Evolutionary conservation across 2,113 vertebrate genomes (phyloP).

Genomic region (Channa maculata): DNA sequence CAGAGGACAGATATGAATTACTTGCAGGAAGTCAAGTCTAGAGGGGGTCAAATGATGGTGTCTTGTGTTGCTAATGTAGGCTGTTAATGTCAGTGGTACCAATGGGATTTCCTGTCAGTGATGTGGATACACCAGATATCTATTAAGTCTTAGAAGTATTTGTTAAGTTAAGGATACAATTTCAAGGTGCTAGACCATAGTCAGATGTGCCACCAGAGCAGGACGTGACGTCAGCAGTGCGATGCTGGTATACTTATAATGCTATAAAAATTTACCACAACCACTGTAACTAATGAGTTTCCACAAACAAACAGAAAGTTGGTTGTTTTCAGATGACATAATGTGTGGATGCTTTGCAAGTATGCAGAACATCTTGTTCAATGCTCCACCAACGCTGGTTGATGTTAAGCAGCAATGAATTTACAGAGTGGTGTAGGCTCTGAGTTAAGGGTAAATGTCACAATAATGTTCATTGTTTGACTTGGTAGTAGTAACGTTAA

Average conservation of each 20-base stretch:
- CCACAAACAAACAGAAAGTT: too few species aligned
- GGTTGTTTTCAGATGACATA: too few species aligned
- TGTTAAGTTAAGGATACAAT: neutral
- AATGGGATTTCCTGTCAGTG: neutral
- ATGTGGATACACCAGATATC: neutral
- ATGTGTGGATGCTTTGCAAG: too few species aligned
- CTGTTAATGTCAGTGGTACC: neutral
- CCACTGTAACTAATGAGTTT: too few species aligned
- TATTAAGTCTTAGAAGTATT: neutral
- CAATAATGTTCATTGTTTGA: too few species aligned
- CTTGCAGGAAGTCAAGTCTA: constrained; percentile 32
- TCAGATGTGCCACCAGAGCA: neutral
- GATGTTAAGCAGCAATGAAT: too few species aligned
- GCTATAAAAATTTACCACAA: neutral
- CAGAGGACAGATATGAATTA: constrained; percentile 52
- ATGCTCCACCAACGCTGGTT: too few species aligned
- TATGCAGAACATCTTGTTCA: too few species aligned
- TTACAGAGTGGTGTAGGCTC: too few species aligned
- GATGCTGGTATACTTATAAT: neutral
- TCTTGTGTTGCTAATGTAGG: neutral
- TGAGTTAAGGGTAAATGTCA: too few species aligned
- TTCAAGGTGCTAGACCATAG: neutral
- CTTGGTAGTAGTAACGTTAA: too few species aligned
- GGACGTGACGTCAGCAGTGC: neutral
- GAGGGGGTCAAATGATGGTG: neutral